phyloP scores from a whole-genome alignment of 2,888 invertebrate species.

The Tinea pellionella region DNA sequence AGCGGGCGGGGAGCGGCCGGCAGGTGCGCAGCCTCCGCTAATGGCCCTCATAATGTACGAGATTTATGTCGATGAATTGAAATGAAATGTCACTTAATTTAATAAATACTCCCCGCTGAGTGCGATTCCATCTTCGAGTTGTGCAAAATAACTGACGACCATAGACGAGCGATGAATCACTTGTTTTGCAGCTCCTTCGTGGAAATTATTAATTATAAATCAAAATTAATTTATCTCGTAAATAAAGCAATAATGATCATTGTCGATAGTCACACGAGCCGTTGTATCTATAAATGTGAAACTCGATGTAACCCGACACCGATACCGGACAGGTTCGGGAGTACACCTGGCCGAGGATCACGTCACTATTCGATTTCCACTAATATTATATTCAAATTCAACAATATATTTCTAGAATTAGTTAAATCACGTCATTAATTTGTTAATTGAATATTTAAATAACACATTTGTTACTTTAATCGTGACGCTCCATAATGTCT shows the following conservation, averaged over 20 bases:
- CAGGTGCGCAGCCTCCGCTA: slow-evolving; percentile 30
- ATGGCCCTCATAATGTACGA: slow-evolving; percentile 45
- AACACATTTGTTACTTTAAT: slow-evolving; percentile 4
- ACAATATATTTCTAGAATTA: slow-evolving; percentile 2
- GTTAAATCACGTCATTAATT: background rate
- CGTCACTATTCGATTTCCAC: slow-evolving; percentile 33
- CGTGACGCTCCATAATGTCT: background rate
- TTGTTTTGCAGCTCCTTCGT: slow-evolving; percentile 63
- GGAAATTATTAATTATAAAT: slow-evolving; percentile 58
- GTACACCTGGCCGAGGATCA: slow-evolving; percentile 49
- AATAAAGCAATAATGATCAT: slow-evolving; percentile 64
- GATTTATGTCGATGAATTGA: slow-evolving; percentile 56
- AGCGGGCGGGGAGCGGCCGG: slow-evolving; percentile 27
- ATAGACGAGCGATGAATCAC: slow-evolving; percentile 45
- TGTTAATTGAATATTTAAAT: slow-evolving; percentile 10
- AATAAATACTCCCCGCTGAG: slow-evolving; percentile 52
- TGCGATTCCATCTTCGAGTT: slow-evolving; percentile 31
- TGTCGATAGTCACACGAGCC: slow-evolving; percentile 59
- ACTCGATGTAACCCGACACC: slow-evolving; percentile 61
- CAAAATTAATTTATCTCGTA: slow-evolving; percentile 51
- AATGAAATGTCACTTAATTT: slow-evolving; percentile 63
- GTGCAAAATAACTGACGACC: slow-evolving; percentile 29
- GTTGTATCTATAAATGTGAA: slow-evolving; percentile 67
- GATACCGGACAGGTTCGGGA: slow-evolving; percentile 42
- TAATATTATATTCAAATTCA: slow-evolving; percentile 27